Base-by-base conservation (phyloP, 2,888 invertebrate species). In the Seira ritae region DNA sequence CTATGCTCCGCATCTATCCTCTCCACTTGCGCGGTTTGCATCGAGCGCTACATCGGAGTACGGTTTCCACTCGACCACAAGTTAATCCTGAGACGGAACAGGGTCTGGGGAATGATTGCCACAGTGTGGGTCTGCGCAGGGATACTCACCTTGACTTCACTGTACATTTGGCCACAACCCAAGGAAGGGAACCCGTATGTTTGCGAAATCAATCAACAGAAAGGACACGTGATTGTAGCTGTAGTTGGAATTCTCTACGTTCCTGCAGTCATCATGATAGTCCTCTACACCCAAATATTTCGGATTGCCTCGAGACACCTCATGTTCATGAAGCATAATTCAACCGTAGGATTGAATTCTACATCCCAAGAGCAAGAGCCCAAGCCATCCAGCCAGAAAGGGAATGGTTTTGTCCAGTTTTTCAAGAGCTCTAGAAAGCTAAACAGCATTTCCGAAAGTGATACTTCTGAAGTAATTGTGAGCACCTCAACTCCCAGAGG, bases 1-100 rank as follows among this genome's bases (percentile, higher is more conserved):
- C 77, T 87, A 0, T 87, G 87, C 42, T 78, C 85, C 1, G 80
- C 87, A 0, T 85, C 85, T 6, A 87, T 87, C 23, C 23, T 86
- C 20, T 87, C 87, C 0, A 84, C 85, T 4, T 80, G 82, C 71
- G 85, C 83, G 1, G 80, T 87, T n/a, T 85, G 84, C 50, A 72
- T 87, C 31, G 87, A 87, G 19, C 77, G 87, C 20, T 87, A 87
- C 68, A 74, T 87, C n/a, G 87, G 85, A 15, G 87, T 87, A 31
- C 67, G 78, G n/a, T 83, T 42, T 60, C 85, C 87, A 0, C 37
- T 86, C 0, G 42, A 80, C 2, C 83, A 87, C 66, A 72, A 19
- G 31, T 17, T 65, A 1, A 80, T 84, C 19, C 77, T 87, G 81
- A 77, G 66, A 10, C n/a, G 15, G 6, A 24, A 22, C 15, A 73